Evolutionary conservation across 2,797 vertebrate genomes (phyloP), one percentile per base, ranked within the genome.

Genomic region (Clarias fuscus): DNA sequence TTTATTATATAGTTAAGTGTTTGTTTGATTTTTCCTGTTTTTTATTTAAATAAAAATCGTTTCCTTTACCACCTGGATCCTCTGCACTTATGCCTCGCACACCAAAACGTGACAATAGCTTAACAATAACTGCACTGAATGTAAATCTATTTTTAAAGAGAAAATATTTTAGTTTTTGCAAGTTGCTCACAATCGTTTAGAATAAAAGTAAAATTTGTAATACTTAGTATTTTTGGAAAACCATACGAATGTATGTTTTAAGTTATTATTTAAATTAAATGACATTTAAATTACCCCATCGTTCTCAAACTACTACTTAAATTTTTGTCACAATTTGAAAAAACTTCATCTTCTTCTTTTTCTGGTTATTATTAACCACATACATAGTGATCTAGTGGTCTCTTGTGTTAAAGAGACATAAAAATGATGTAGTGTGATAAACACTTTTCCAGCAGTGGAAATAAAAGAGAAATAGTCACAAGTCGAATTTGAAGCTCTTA

Each of bases 401-500:
- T 53, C 15, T 58, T 30, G 53, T 58, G 53, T 20, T 20, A 17
- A 10, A 58, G 73, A 10, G 7, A 30, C 37, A 33, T 13, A 59
- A 33, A 56, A 76, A 76, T 15, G 0, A 64, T 72, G 3, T 56
- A 77, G 30, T 58, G 3, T 59, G 4, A 10, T 30, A 43, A 59
- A 2, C 11, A 53, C 11, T 53, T 13, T 14, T 64, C 14, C 37
- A 61, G n/a, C 7, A 68, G n/a, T 62, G 24, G 5, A 85, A 79
- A 37, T n/a, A 15, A 33, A 71, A 71, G 56, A 73, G 37, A n/a
- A 81, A 56, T 40, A 59, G 27, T 18, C 61, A 83, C 30, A 76
- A 82, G 73, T 40, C 22, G 30, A 76, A 67, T 82, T 65, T n/a
- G 58, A 68, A 68, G 71, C 33, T 33, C n/a, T 37, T 40, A 78